Percentiles rank a stretch among this genome's conserved stretches.
Evolutionary conservation across 2,888 invertebrate genomes (phyloP).

Genomic region (Abrostola tripartita): DNA sequence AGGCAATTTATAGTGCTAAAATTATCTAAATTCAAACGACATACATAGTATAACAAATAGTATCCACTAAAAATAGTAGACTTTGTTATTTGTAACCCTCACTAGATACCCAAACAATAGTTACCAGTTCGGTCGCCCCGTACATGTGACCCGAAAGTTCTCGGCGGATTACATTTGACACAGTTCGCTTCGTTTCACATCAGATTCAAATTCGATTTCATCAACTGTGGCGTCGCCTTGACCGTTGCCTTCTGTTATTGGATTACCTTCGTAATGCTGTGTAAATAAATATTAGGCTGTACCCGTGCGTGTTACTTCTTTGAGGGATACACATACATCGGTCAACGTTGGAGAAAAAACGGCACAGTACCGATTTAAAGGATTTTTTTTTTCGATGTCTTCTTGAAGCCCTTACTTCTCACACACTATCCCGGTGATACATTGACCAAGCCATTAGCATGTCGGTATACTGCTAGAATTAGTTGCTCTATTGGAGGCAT

Average conservation of each 20-base stretch:
- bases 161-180: constrained; percentile 60
- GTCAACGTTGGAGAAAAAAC: too few relatives aligned
- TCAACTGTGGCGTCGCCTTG: constrained; percentile 53
- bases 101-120: constrained; percentile 31
- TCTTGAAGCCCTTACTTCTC: too few relatives aligned
- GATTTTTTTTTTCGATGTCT: too few relatives aligned
- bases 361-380: too few relatives aligned
- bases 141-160: constrained; percentile 50
- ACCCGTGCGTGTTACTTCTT: constrained; percentile 38
- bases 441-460: too few relatives aligned
- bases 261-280: constrained; percentile 50
- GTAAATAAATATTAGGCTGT: constrained; percentile 43
- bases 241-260: constrained; percentile 52
- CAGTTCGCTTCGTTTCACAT: constrained; percentile 61
- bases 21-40: too few relatives aligned
- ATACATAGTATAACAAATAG: too few relatives aligned
- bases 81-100: constrained; percentile 18
- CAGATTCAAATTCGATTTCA: constrained; percentile 59
- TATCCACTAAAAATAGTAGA: too few relatives aligned
- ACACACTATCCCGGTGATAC: too few relatives aligned
- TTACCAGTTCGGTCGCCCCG: constrained; percentile 15
- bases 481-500: too few relatives aligned
- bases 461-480: too few relatives aligned
- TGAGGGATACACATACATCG: constrained; percentile 4
- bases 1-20: too few relatives aligned